Conservation (phyloP, 2,797 vertebrate genomes). For the Anas acuta region DNA sequence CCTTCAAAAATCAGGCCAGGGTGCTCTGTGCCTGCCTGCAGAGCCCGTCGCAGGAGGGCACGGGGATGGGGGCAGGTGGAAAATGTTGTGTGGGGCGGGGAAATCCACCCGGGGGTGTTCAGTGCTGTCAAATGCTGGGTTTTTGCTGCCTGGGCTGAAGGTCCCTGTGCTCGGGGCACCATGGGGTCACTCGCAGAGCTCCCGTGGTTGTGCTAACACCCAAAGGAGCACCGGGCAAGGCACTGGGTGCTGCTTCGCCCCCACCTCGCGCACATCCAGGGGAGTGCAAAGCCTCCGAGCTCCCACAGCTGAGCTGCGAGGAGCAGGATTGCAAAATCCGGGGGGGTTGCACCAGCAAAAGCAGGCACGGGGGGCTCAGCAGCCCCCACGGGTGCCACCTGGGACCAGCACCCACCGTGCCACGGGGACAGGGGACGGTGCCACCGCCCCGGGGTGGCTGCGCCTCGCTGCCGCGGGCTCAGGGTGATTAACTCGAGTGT, state of each 20-base stretch:
- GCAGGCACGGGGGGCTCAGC: not conserved
- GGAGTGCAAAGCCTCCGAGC: not conserved
- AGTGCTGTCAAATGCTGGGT: fast-evolving
- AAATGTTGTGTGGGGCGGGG: not conserved
- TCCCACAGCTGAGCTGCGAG: not conserved
- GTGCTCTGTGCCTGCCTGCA: not conserved
- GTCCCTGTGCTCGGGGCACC: not conserved
- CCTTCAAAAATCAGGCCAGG: not conserved
- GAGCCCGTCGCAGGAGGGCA: not conserved
- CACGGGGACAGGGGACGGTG: too few species aligned
- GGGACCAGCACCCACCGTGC: too few species aligned
- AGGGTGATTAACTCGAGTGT: slow-evolving; percentile 30
- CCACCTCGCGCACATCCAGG: not conserved
- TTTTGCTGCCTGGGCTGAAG: not conserved
- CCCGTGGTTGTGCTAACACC: not conserved
- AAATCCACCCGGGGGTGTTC: not conserved
- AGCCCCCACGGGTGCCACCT: not conserved
- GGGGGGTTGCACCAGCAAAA: not conserved
- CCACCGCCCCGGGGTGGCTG: not conserved
- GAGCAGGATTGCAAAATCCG: not conserved
- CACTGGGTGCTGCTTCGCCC: not conserved
- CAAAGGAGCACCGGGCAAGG: not conserved
- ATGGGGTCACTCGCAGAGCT: not conserved
- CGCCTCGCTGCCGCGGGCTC: not conserved
- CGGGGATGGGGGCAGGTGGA: not conserved